A percentile compares a stretch with the other conserved stretches of the same genome.
phyloP scores from a whole-genome alignment of 2,113 vertebrate species.

The Antechinus stuartii region DNA sequence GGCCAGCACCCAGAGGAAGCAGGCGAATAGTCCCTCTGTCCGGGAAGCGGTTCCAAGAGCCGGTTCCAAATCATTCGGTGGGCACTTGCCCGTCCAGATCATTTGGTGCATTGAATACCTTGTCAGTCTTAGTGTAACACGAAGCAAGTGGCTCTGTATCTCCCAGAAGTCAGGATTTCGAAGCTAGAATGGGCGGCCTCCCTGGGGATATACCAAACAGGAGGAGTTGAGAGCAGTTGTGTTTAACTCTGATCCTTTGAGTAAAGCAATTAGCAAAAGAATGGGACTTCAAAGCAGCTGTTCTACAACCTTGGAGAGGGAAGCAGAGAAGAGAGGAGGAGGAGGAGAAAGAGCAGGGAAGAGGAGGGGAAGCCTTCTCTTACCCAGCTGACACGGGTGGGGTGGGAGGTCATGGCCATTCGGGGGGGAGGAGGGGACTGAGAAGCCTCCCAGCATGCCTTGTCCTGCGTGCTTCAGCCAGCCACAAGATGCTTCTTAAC shows the following conservation, averaged over 20 bases:
- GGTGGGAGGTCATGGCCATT: background rate
- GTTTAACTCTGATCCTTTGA: background rate
- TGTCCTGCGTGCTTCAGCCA: too few relatives aligned
- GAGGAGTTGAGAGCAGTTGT: background rate
- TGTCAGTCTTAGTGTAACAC: too few relatives aligned
- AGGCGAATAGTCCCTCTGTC: background rate
- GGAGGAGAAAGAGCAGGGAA: too few relatives aligned
- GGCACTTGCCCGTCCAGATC: background rate
- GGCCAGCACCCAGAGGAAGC: background rate
- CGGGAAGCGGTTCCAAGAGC: background rate
- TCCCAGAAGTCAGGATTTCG: background rate
- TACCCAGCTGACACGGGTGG: background rate
- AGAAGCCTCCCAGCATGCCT: background rate
- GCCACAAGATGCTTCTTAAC: background rate
- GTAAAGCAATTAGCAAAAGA: background rate
- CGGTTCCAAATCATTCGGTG: too few relatives aligned
- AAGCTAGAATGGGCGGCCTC: background rate
- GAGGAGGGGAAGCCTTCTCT: background rate
- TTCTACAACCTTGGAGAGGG: background rate
- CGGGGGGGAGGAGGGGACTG: background rate
- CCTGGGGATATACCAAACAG: background rate
- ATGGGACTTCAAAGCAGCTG: background rate
- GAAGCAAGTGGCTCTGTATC: background rate
- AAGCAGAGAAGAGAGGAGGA: background rate
- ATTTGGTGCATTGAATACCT: background rate